These are phyloP conservation scores for Archips xylosteana DNA, from an alignment of 2,888 invertebrate genomes.

Conservation along the genomic window DNA sequence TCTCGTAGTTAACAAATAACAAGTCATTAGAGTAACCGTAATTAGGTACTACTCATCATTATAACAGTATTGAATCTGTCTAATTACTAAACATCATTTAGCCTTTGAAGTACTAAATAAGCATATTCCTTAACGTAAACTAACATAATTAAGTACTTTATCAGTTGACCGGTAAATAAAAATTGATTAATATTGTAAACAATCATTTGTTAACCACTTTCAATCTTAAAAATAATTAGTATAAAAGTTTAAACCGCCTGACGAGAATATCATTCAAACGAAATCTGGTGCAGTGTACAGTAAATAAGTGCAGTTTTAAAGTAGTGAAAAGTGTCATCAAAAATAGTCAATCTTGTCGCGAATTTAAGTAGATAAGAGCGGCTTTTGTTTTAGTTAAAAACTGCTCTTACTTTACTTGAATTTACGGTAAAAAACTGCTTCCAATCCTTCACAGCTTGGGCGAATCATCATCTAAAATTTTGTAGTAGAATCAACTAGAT, in stretches of 20 bases:
- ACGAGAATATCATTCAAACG: slow-evolving; percentile 20
- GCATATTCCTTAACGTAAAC: neutral
- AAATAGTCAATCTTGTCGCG: neutral
- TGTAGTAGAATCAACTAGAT: slow-evolving; percentile 52
- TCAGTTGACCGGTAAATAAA: neutral
- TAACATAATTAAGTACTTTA: neutral
- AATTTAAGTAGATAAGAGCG: slow-evolving; percentile 56
- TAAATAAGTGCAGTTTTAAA: neutral
- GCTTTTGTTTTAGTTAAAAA: slow-evolving; percentile 32
- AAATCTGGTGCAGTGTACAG: slow-evolving; percentile 18
- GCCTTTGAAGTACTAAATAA: neutral
- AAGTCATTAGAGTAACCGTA: neutral
- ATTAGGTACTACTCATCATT: neutral
- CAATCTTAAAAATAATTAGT: neutral
- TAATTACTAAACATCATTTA: slow-evolving; percentile 3
- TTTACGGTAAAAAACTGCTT: slow-evolving; percentile 5
- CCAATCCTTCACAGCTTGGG: neutral
- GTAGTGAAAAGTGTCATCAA: neutral
- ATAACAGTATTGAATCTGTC: neutral
- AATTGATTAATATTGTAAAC: slow-evolving; percentile 9
- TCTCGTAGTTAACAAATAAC: neutral
- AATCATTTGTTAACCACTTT: slow-evolving; percentile 21
- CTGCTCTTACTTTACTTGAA: slow-evolving; percentile 30
- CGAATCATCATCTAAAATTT: slow-evolving; percentile 19
- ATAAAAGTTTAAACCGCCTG: slow-evolving; percentile 6